These are phyloP conservation scores for Girardinichthys multiradiatus DNA, from an alignment of 2,113 vertebrate genomes.

Conservation along the genomic window DNA sequence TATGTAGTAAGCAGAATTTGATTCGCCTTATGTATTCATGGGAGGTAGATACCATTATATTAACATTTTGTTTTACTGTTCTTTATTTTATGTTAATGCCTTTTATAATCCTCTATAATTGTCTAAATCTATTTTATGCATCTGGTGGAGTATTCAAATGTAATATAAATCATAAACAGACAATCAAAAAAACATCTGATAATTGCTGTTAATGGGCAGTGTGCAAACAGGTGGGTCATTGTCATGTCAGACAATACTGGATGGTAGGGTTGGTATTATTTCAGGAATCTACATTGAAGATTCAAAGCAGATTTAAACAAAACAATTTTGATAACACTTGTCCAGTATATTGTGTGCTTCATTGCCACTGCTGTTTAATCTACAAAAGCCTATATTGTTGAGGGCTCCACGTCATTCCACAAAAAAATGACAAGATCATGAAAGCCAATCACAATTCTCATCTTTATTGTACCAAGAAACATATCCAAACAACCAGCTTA, in stretches of 20 bases:
- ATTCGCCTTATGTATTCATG: neutral
- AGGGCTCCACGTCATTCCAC: neutral
- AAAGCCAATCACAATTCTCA: neutral
- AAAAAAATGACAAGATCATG: conserved; percentile 8
- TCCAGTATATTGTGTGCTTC: neutral
- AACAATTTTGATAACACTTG: neutral
- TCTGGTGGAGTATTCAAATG: neutral
- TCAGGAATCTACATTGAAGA: neutral
- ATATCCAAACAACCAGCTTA: conserved; percentile 7
- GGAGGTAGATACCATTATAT: neutral
- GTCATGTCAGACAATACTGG: neutral
- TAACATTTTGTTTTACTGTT: neutral
- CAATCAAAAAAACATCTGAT: neutral
- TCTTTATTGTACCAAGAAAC: conserved; percentile 43
- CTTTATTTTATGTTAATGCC: neutral
- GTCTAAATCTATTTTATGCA: neutral
- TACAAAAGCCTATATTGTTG: neutral
- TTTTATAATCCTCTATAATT: neutral
- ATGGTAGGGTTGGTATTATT: neutral
- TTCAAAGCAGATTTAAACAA: neutral
- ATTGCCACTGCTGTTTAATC: neutral
- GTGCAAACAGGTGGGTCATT: neutral
- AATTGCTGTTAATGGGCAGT: neutral
- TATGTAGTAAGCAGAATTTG: conserved; percentile 3
- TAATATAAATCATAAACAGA: neutral